Base-by-base conservation (phyloP, 1,140 invertebrate species). In the Cydia amplana region DNA sequence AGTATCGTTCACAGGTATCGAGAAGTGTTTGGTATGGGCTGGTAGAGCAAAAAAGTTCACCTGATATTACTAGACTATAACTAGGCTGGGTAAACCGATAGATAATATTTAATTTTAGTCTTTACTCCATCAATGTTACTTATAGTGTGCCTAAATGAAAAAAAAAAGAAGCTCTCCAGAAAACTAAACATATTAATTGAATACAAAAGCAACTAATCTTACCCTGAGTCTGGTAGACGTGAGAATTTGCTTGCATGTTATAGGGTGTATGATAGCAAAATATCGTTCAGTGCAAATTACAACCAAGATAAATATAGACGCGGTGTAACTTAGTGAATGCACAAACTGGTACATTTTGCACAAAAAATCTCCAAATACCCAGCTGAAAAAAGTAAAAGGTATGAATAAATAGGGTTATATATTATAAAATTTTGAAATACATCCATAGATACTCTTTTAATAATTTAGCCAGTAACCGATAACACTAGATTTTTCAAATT, bases 331-430 rank as follows among this genome's bases (percentile, higher is more conserved):
- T 32, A 97, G 88, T 0, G 95, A 95, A 81, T 96, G 95, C 9
- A 96, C 95, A 83, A 97, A 97, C 91, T 96, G 96, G 88, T 97
- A 97, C 94, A 97, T 96, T 84, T 97, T 96, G 89, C 96, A 97
- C 14, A 97, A 93, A 80, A 97, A 96, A 75, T 96, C 94, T 1
- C 96, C 96, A 60, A 97, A 94, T 18, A 96, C 94, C 96, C 96
- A 97, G 84, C 96, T 96, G 92, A 84, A 94, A 94, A 82, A 80
- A 77, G 20, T 12, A 86, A 82, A 77, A 78, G 72, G 32, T 77
- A 78, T 74, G 25, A 65, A 63, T 75, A 36, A 1, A 63, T 75
- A 36, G 0, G 43, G 12, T 46, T 40, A 40, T 40, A 2, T 40
- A 40, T 10, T 9, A 36, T 7, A 0, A 36, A 36, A 7, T 36